Conservation (phyloP, 1,140 invertebrate genomes). For the Nautilus pompilius region DNA sequence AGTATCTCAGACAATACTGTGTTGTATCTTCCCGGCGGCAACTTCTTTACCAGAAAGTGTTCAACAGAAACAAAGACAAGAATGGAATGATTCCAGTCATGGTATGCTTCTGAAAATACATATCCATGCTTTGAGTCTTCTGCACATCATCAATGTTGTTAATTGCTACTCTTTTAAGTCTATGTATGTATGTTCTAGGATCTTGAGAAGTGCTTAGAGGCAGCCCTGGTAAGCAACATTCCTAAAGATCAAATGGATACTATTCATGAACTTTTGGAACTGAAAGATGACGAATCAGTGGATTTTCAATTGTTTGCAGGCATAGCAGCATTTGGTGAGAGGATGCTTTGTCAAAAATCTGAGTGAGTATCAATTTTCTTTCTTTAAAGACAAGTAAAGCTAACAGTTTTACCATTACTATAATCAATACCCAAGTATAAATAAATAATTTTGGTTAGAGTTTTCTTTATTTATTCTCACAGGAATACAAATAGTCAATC, state of each 20-base stretch:
- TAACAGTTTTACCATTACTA: neutral
- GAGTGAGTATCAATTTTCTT: constrained; percentile 28
- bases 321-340: constrained; percentile 38
- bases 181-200: constrained; percentile 20
- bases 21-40: constrained; percentile 31
- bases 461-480: constrained; percentile 9
- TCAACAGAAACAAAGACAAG: constrained; percentile 38
- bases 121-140: no score
- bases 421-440: neutral
- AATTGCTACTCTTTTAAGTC: no score
- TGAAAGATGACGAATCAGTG: constrained; percentile 25
- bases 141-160: no score
- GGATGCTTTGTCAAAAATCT: constrained; percentile 42
- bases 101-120: constrained; percentile 9
- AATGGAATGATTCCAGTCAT: constrained; percentile 15
- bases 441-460: neutral
- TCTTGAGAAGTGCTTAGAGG: constrained; percentile 31
- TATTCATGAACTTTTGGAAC: constrained; percentile 23
- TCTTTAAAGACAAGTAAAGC: neutral
- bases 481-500: constrained; percentile 42
- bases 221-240: constrained; percentile 37
- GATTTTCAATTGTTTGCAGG: constrained; percentile 40
- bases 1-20: constrained; percentile 41
- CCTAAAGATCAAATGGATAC: constrained; percentile 23
- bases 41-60: constrained; percentile 39